These are phyloP conservation scores for Hippotragus niger DNA, from an alignment of 2,113 vertebrate genomes.

Conservation along the genomic window DNA sequence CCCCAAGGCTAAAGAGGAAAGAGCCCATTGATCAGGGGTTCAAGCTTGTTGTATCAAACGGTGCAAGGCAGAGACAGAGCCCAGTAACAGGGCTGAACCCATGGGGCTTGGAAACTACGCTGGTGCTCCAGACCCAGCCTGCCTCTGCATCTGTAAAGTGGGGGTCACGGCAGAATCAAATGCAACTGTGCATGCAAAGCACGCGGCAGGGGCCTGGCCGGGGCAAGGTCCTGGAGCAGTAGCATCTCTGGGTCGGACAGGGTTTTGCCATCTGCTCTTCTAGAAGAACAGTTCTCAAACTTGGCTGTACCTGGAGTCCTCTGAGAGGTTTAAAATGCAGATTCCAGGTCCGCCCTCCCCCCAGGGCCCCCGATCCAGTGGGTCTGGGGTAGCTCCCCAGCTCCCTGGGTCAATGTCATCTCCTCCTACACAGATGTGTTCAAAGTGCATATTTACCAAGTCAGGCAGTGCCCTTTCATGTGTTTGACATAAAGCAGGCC, in stretches of 20 bases:
- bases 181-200: rapidly evolving
- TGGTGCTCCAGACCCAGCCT: neutral
- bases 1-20: constrained; percentile 2
- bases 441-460: rapidly evolving
- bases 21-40: neutral
- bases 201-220: rapidly evolving
- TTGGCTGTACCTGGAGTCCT: neutral
- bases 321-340: neutral
- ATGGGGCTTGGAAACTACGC: neutral
- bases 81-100: neutral
- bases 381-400: neutral
- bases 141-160: neutral
- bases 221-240: rapidly evolving
- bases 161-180: rapidly evolving
- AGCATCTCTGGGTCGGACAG: rapidly evolving
- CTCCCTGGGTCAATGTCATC: neutral
- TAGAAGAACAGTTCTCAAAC: neutral
- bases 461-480: rapidly evolving
- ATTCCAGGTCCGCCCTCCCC: neutral
- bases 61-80: rapidly evolving
- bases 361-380: neutral
- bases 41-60: neutral
- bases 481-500: neutral
- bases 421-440: neutral
- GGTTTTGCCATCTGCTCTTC: no score